phyloP scores from a whole-genome alignment of 1,140 invertebrate species.

The Doryteuthis pealeii region DNA sequence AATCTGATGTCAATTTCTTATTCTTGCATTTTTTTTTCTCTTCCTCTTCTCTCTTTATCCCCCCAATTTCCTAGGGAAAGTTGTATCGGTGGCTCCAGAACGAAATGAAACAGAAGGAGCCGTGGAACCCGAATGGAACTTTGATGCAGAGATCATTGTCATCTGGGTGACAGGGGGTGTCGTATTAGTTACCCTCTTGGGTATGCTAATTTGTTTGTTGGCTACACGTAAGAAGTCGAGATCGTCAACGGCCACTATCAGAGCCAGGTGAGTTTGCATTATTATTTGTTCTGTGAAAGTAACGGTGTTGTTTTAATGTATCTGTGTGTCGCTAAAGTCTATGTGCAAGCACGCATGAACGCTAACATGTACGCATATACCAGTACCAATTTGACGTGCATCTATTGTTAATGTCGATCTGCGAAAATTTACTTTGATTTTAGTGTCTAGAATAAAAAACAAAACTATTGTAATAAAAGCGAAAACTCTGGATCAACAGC shows the following conservation, averaged over 20 bases:
- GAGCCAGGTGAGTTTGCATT: neutral
- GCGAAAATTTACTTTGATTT: no score
- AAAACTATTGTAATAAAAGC: no score
- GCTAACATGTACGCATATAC: no score
- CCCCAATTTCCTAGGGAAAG: neutral
- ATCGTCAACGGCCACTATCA: neutral
- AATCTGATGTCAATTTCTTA: neutral
- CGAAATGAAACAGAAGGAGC: neutral
- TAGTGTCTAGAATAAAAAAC: no score
- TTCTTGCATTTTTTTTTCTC: neutral
- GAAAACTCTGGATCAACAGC: no score
- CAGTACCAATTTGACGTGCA: no score
- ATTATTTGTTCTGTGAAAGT: no score
- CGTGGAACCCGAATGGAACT: neutral
- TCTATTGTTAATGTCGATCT: no score
- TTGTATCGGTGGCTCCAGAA: neutral
- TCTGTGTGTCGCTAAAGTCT: no score
- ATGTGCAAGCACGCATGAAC: no score
- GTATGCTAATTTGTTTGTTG: neutral
- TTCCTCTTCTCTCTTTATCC: neutral
- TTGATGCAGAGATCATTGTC: slow-evolving; percentile 19
- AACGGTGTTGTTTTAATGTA: no score
- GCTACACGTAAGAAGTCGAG: neutral
- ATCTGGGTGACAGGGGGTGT: slow-evolving; percentile 18
- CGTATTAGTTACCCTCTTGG: neutral